Evolutionary conservation across 1,140 invertebrate genomes (phyloP).

Genomic region (Caenorhabditis brenneri): DNA sequence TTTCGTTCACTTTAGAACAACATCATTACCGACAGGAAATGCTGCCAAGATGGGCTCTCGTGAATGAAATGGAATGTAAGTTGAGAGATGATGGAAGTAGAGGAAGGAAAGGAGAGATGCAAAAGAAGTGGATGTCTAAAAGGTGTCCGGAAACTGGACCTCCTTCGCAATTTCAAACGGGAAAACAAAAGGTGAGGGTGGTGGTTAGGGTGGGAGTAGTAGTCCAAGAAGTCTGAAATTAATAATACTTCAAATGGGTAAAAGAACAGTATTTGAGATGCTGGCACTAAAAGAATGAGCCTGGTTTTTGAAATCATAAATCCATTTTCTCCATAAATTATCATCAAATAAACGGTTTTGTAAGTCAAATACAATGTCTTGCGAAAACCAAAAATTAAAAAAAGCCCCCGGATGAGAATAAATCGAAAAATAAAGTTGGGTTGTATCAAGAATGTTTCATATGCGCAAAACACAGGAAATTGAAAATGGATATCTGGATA

Average conservation of each 20-base stretch:
- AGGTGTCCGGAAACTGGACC: constrained; percentile 42
- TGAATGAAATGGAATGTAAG: constrained; percentile 30
- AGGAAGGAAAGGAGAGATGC: neutral
- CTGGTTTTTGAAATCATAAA: too few species aligned
- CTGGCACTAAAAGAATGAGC: too few species aligned
- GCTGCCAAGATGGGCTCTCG: constrained; percentile 10
- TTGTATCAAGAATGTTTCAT: too few species aligned
- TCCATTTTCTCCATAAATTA: too few species aligned
- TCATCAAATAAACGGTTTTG: too few species aligned
- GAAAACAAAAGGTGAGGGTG: constrained; percentile 23
- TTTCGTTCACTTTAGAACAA: neutral
- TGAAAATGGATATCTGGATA: too few species aligned
- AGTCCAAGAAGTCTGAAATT: neutral
- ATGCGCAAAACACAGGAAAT: too few species aligned
- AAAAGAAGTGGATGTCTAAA: constrained; percentile 16
- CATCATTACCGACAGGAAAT: constrained; percentile 40
- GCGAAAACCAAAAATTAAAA: too few species aligned
- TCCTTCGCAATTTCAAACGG: constrained; percentile 4
- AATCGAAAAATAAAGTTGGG: too few species aligned
- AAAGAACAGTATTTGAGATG: too few species aligned
- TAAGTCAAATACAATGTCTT: too few species aligned
- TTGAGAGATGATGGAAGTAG: constrained; percentile 8
- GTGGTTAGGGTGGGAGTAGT: neutral
- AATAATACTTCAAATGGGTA: neutral
- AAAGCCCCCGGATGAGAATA: too few species aligned